Conservation (phyloP, 2,888 invertebrate genomes). For the Cyrtodaria siliqua region DNA sequence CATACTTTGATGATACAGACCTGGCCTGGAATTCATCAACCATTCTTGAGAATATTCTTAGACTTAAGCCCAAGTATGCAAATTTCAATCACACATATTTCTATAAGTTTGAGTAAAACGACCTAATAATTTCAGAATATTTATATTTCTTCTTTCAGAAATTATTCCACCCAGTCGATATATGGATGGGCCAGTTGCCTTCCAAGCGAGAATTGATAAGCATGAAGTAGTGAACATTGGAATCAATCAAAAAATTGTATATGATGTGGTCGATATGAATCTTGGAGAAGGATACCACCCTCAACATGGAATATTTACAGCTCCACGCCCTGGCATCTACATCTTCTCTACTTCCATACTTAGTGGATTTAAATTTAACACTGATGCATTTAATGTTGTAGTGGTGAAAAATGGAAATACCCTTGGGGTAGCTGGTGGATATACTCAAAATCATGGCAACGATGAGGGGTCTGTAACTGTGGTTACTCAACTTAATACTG, state of each 20-base stretch:
- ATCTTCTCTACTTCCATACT: constrained; percentile 1
- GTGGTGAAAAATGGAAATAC: background rate
- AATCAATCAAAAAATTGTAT: background rate
- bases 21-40: no score
- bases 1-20: no score
- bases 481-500: background rate
- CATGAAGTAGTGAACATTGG: background rate
- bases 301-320: background rate
- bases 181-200: constrained; percentile 5
- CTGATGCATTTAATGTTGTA: background rate
- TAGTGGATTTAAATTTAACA: background rate
- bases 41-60: no score
- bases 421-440: background rate
- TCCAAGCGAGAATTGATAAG: background rate
- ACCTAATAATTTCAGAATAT: no score
- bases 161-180: no score
- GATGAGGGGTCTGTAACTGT: constrained; percentile 1
- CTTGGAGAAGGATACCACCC: background rate
- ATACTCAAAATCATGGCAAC: background rate
- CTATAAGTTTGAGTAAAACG: no score
- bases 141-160: no score
- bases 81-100: no score
- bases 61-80: no score
- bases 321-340: background rate
- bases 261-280: background rate